Base-by-base conservation (phyloP, 2,797 vertebrate genomes). In the Valencia hispanica region DNA sequence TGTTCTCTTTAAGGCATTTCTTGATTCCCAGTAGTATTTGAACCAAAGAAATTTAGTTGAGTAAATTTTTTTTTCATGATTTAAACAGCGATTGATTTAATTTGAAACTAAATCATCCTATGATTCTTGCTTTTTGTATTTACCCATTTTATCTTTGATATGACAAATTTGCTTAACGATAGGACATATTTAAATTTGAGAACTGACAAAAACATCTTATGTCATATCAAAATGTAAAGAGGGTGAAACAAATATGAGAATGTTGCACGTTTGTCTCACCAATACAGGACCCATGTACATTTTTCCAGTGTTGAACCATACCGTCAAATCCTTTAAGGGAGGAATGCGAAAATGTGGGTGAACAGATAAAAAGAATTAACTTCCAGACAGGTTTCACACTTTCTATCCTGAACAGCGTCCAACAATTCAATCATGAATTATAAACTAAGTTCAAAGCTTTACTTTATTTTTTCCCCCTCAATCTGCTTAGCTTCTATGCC, bases 351-450 rank as follows among this genome's bases (percentile, higher is more conserved):
- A 43, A 20, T 25, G 48, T n/a, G 51, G 0, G 70, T 51, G 50
- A 51, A 73, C 18, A 36, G 50, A 81, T 72, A 41, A 36, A 79
- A 68, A 80, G 32, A 69, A 57, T 32, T 15, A 27, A 15, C 63
- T 0, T 55, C 3, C 59, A 86, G 81, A 80, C 25, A 78, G 68
- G 82, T 84, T 90, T 89, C 86, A 87, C 87, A 87, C 81, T 68
- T 79, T 32, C n/a, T 63, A 27, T 81, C 76, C 86, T 84, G 87
- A 73, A 25, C 34, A 5, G 10, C 47, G 34, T 14, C 66, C 55
- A 63, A 70, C 73, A 63, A 65, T 43, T 41, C 51, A 73, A 72
- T 72, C 79, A 61, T 68, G 20, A 57, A 70, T 66, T 7, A 17
- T 4, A 41, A 68, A 81, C 65, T 41, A 51, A 51, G 36, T 34